Conservation (phyloP, 2,888 invertebrate genomes). For the Merodon equestris region DNA sequence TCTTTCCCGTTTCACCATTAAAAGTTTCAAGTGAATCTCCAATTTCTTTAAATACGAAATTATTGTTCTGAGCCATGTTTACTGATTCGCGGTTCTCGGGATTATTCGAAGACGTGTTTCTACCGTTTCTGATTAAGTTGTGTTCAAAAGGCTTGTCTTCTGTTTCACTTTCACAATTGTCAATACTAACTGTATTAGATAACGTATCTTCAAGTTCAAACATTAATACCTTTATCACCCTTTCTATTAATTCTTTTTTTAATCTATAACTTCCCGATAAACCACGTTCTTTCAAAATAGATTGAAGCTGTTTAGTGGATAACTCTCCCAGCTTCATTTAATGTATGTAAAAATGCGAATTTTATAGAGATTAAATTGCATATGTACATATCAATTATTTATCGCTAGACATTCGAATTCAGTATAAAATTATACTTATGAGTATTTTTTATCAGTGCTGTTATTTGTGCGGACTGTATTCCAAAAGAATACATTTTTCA, state of each 20-base stretch:
- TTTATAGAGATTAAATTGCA: no score
- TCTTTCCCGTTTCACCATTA: conserved; percentile 34
- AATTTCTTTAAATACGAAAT: conserved; percentile 46
- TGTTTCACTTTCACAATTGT: background rate
- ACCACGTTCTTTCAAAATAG: conserved; percentile 26
- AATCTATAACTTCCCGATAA: conserved; percentile 23
- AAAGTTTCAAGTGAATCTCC: conserved; percentile 43
- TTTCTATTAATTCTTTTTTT: conserved; percentile 22
- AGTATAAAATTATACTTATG: conserved; percentile 23
- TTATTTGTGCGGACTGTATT: background rate
- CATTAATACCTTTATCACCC: background rate
- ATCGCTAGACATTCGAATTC: no score
- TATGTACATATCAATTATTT: no score
- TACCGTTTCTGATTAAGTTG: background rate
- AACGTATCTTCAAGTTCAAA: background rate
- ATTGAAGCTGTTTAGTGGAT: conserved; percentile 17
- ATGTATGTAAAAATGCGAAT: background rate
- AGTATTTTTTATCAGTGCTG: conserved; percentile 1
- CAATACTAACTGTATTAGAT: no score
- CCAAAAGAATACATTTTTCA: background rate
- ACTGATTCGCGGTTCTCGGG: background rate
- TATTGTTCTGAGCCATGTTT: conserved; percentile 23
- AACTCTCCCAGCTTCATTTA: conserved; percentile 36
- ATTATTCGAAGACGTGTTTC: no score
- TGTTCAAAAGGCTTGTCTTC: background rate